Conservation (phyloP, 2,113 vertebrate species). For the Salvelinus fontinalis region DNA sequence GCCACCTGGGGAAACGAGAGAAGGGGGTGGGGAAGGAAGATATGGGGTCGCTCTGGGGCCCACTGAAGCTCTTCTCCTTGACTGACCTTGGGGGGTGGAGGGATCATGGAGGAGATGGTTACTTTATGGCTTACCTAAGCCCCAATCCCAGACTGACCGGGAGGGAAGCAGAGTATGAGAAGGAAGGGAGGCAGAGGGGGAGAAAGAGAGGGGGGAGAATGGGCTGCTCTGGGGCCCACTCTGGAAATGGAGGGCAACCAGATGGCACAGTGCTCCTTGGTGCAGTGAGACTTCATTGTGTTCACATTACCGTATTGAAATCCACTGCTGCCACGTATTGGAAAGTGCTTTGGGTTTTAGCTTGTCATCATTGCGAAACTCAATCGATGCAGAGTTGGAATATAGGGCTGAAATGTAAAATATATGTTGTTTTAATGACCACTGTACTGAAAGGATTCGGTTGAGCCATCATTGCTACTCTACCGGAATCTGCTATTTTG, state of each 20-base stretch:
- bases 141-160: constrained; percentile 7
- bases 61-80: neutral
- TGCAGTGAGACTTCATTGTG: constrained; percentile 37
- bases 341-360: neutral
- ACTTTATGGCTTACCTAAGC: constrained; percentile 24
- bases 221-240: constrained; percentile 42
- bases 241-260: constrained; percentile 50
- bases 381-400: too few relatives aligned
- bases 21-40: neutral
- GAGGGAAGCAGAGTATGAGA: neutral
- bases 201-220: constrained; percentile 21
- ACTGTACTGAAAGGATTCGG: too few relatives aligned
- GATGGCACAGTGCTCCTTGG: constrained; percentile 41
- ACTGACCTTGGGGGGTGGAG: neutral
- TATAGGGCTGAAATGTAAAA: too few relatives aligned
- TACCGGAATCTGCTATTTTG: too few relatives aligned
- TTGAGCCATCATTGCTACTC: too few relatives aligned
- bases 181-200: constrained; percentile 10
- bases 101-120: neutral
- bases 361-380: too few relatives aligned
- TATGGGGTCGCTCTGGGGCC: neutral
- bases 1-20: neutral
- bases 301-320: constrained; percentile 55
- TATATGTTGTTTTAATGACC: too few relatives aligned
- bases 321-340: constrained; percentile 26